Conservation (phyloP, 2,888 invertebrate genomes). For the Eristalinus aeneus region DNA sequence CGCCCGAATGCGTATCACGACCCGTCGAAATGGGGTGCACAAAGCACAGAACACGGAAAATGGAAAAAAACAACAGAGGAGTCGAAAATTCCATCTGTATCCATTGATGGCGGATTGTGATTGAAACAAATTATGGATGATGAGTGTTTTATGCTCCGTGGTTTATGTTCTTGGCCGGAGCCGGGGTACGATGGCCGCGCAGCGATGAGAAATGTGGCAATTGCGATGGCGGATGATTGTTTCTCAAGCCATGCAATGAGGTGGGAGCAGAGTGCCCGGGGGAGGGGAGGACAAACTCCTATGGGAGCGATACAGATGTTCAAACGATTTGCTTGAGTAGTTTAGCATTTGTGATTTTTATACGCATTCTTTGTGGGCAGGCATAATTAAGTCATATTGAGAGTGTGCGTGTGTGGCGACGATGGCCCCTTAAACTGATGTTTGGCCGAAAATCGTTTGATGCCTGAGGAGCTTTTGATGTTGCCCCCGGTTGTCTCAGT, state of each 20-base stretch:
- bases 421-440: background rate
- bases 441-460: conserved; percentile 28
- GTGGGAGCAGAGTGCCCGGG: background rate
- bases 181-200: conserved; percentile 45
- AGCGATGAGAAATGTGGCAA: conserved; percentile 60
- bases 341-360: conserved; percentile 43
- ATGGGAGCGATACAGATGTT: conserved; percentile 62
- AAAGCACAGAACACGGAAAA: background rate
- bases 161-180: conserved; percentile 52
- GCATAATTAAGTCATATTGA: conserved; percentile 43
- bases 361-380: conserved; percentile 24
- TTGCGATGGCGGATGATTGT: conserved; percentile 51
- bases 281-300: background rate
- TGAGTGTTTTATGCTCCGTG: conserved; percentile 67
- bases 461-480: conserved; percentile 14
- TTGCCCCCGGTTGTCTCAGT: background rate
- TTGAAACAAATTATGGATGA: conserved; percentile 67
- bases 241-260: conserved; percentile 1
- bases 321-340: conserved; percentile 56
- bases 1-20: conserved; percentile 2
- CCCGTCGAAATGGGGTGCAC: conserved; percentile 35
- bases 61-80: background rate
- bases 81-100: conserved; percentile 18
- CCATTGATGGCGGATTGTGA: conserved; percentile 62
- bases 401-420: too few relatives aligned